Percentiles rank a stretch among this genome's conserved stretches.
Evolutionary conservation across 2,888 invertebrate species (phyloP).

Genomic region (Exocentrus adspersus): DNA sequence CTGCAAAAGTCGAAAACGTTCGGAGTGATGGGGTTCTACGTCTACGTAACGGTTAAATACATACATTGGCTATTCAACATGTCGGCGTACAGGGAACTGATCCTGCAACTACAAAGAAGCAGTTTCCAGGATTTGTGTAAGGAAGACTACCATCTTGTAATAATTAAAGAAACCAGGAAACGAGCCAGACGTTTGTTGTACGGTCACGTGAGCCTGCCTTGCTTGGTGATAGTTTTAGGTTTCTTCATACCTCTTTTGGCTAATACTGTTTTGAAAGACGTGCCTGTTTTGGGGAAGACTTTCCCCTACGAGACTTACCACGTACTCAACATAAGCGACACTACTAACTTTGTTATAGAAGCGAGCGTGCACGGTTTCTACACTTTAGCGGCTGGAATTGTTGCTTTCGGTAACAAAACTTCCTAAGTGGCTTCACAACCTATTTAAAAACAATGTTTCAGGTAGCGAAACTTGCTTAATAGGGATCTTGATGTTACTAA

Average conservation of each 20-base stretch:
- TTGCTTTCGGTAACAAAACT: slow-evolving; percentile 9
- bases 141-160: no score
- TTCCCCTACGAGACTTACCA: slow-evolving; percentile 3
- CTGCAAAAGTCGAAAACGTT: neutral
- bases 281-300: neutral
- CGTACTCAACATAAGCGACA: neutral
- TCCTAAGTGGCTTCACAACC: neutral
- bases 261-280: neutral
- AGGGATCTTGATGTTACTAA: slow-evolving; percentile 5
- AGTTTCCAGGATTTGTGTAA: neutral
- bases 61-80: slow-evolving; percentile 5
- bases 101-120: slow-evolving; percentile 1
- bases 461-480: slow-evolving; percentile 7
- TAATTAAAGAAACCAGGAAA: neutral
- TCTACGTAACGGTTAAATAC: neutral
- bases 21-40: neutral
- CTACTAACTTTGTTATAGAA: neutral
- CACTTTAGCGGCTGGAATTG: neutral
- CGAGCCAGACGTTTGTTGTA: neutral
- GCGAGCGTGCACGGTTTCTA: neutral
- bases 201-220: neutral
- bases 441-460: no score
- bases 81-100: neutral
- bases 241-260: neutral
- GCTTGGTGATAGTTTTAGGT: neutral